Evolutionary conservation across 1,140 invertebrate species (phyloP), one percentile per base, ranked within the genome.

Genomic region (Anoplophora glabripennis): DNA sequence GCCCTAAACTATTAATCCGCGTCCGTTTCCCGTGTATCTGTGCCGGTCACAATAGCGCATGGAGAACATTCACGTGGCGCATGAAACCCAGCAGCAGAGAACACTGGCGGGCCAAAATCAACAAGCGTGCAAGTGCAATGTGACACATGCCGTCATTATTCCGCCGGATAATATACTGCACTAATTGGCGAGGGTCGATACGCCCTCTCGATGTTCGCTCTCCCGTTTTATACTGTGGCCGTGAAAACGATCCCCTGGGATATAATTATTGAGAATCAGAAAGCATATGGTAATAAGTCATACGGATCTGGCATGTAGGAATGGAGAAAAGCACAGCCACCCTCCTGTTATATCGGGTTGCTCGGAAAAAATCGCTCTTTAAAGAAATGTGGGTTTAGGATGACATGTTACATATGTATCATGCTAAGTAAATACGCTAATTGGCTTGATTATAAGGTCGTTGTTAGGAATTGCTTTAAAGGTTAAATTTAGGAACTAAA

Each of bases 251-350:
- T 66, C 63, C 63, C 63, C 41, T 35, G 63, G 63, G 63, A 65
- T 65, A 65, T 59, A 53, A 65, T 65, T 65, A 65, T 65, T 63
- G 63, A 54, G 60, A 63, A 65, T 65, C 63, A 65, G 57, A 62
- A 62, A 65, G 63, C 63, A 65, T 65, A 65, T 63, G 63, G 59
- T 63, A 62, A 63, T 65, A 62, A 63, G 58, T 64, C 57, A 64
- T 64, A 57, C 17, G 56, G 46, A 35, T 10, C 41, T 17, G 54
- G 41, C 17, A 56, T 18, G n/a, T 12, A 44, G 53, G 44, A 55
- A 55, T 55, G 11, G 37, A 53, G 18, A 53, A 28, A 28, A 28
- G 21, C 21, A 28, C 21, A 28, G 21, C 21, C 21, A 28, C 21
- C 21, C 21, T 28, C 21, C 21, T 5, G 21, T 5, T 3, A 28